These are phyloP conservation scores for Prunella himalayana DNA, from an alignment of 2,113 vertebrate species.

Conservation along the genomic window DNA sequence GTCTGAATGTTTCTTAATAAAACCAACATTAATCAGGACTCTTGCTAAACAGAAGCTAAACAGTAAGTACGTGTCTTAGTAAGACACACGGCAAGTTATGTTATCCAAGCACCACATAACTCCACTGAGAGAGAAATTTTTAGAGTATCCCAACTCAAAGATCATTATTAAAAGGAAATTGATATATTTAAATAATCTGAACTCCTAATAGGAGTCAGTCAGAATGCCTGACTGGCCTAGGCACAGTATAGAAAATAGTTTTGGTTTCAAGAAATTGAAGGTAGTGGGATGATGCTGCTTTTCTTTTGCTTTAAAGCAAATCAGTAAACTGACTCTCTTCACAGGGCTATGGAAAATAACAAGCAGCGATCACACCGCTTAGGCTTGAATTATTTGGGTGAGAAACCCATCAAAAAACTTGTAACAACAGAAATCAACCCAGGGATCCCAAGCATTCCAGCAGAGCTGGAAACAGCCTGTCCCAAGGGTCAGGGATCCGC, in stretches of 20 bases:
- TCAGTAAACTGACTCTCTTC: not conserved
- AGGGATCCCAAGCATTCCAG: not conserved
- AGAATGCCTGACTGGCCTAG: not conserved
- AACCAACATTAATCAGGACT: not conserved
- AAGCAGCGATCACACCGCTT: fast-evolving
- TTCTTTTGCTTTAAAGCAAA: not conserved
- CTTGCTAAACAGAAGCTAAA: not conserved
- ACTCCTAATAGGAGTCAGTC: not conserved
- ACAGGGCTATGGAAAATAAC: fast-evolving
- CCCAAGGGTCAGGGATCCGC: not conserved
- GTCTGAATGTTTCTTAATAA: not conserved
- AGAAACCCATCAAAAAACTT: not conserved
- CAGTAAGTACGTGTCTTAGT: fast-evolving
- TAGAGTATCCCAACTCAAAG: not conserved
- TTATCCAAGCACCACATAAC: not conserved
- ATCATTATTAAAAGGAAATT: not conserved
- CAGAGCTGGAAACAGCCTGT: not conserved
- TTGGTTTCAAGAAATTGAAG: not conserved
- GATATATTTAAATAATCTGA: not conserved
- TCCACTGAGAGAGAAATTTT: fast-evolving
- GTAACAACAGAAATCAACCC: not conserved
- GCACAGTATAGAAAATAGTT: fast-evolving
- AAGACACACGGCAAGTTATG: not conserved
- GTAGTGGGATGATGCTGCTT: not conserved
- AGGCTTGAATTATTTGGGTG: not conserved